Conservation (phyloP, 1,140 invertebrate species). For the Heliothis subflexa region DNA sequence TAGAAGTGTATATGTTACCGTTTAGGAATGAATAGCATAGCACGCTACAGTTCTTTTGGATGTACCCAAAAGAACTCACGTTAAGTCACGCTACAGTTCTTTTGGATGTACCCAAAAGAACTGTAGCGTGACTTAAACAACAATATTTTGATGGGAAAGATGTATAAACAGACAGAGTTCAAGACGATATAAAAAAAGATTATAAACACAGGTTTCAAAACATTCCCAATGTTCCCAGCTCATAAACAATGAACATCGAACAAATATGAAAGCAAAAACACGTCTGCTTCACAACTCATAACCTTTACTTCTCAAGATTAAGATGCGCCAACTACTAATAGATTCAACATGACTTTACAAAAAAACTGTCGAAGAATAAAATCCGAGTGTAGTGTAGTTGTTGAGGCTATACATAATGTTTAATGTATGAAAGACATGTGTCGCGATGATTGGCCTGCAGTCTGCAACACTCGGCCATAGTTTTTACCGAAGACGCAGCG, state of each 20-base stretch:
- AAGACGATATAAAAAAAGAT: too few relatives aligned
- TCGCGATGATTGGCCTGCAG: slow-evolving; percentile 54
- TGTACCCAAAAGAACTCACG: too few relatives aligned
- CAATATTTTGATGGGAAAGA: too few relatives aligned
- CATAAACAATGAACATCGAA: slow-evolving; percentile 22
- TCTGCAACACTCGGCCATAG: slow-evolving; percentile 36
- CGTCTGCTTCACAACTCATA: slow-evolving; percentile 27
- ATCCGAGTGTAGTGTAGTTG: slow-evolving; percentile 7
- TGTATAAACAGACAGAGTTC: too few relatives aligned
- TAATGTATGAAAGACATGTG: slow-evolving; percentile 55
- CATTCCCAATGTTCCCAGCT: slow-evolving; percentile 9
- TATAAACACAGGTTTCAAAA: too few relatives aligned
- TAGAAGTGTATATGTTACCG: background rate
- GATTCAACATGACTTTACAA: slow-evolving; percentile 27
- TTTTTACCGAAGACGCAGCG: slow-evolving; percentile 34
- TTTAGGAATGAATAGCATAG: background rate
- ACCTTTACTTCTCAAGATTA: slow-evolving; percentile 36
- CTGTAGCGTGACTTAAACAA: too few relatives aligned
- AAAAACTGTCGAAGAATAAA: slow-evolving; percentile 37
- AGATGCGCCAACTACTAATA: slow-evolving; percentile 35
- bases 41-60: too few relatives aligned
- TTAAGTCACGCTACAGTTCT: too few relatives aligned
- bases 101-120: background rate
- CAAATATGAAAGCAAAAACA: slow-evolving; percentile 19
- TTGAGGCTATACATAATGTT: slow-evolving; percentile 13